Base-by-base conservation (phyloP, 2,888 invertebrate genomes). In the Oligia fasciuncula region DNA sequence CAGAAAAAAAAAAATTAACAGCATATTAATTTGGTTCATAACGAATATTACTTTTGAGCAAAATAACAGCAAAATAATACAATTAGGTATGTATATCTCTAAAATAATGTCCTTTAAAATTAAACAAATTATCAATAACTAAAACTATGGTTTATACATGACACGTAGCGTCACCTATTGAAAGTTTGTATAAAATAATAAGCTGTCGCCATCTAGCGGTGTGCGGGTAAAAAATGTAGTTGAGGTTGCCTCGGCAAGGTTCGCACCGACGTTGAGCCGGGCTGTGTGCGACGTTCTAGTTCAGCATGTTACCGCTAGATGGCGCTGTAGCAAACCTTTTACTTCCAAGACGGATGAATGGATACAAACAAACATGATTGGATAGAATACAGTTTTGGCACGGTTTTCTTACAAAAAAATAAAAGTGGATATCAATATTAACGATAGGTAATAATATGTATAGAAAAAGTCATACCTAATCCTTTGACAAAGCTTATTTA, bases 311-410 rank as follows among this genome's bases (percentile, higher is more conserved):
- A 6, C 14, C 1, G 11, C 51, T 71, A 88, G 87, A 86, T 88
- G 87, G 89, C 89, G 84, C 76, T 86, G 46, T 68, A 46, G 1
- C 19, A 69, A 72, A 23, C 2, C 0, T 68, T 43, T 17, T 17
- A 62, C 11, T 49, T 4, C 0, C n/a, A 40, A 65, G 19, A 19
- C 2, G 1, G 8, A 54, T 0, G 3, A 6, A 40, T 70, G 35
- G 23, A 70, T 62, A 43, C n/a, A 35, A 46, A 65, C 3, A 62
- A n/a, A 2, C n/a, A 40, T 6, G 23, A 6, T 62, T 13, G 11
- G n/a, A 19, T 49, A 29, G 1, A 49, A 69, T 14, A 8, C 23
- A 35, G 9, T 8, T 23, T 17, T 35, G 23, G 70, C 23, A 57
- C 9, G 9, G 5, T 57, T 35, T 35, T n/a, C 60, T n/a, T 62